Evolutionary conservation across 1,140 invertebrate genomes (phyloP).

Genomic region (Neelides sp.): DNA sequence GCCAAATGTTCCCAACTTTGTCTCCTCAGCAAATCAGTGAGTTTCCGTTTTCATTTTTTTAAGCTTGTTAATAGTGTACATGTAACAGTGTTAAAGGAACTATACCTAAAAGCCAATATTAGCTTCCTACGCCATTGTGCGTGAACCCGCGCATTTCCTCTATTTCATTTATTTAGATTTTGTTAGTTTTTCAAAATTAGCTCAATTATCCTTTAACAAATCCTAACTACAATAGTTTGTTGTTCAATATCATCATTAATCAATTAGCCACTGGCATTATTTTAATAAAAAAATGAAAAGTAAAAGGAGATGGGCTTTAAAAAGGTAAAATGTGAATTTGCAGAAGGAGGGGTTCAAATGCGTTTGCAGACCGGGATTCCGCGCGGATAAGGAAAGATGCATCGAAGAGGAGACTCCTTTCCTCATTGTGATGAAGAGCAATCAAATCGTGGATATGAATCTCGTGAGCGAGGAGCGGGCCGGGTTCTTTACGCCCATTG

Average conservation of each 20-base stretch:
- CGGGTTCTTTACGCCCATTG: constrained; percentile 71
- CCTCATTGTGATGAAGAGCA: constrained; percentile 78
- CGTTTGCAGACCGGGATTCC: constrained; percentile 80
- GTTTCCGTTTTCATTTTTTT: too few relatives aligned
- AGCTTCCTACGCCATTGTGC: too few relatives aligned
- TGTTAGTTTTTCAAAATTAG: too few relatives aligned
- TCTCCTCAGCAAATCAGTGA: constrained; percentile 72
- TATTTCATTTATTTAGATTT: too few relatives aligned
- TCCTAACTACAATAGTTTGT: constrained; percentile 5
- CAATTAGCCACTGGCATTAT: not conserved
- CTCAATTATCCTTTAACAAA: too few relatives aligned
- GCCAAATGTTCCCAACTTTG: constrained; percentile 81
- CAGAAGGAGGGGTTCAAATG: constrained; percentile 67
- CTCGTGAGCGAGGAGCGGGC: constrained; percentile 50
- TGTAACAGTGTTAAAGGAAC: too few relatives aligned
- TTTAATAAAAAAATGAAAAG: not conserved
- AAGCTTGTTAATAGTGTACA: too few relatives aligned
- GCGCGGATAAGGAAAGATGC: constrained; percentile 54
- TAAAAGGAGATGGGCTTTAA: constrained; percentile 9
- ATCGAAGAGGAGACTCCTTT: constrained; percentile 73
- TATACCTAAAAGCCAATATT: too few relatives aligned
- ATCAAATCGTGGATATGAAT: constrained; percentile 73
- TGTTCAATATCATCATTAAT: not conserved
- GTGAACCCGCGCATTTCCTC: too few relatives aligned
- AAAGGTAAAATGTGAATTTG: too few relatives aligned